phyloP scores from a whole-genome alignment of 1,140 invertebrate species.

The Drosophila parvula region DNA sequence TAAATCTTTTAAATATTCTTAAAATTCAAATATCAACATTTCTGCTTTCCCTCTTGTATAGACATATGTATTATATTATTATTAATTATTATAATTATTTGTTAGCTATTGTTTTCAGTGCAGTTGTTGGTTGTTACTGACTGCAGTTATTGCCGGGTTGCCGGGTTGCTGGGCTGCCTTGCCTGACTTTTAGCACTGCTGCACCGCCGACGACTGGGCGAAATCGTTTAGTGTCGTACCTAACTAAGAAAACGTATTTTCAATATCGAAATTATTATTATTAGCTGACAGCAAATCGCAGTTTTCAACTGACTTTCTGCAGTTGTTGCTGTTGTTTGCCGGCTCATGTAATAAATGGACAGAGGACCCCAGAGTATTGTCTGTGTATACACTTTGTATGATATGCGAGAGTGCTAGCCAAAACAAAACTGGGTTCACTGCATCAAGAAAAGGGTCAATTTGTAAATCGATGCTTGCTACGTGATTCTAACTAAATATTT shows the following conservation, averaged over 20 bases:
- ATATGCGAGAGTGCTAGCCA: conserved; percentile 62
- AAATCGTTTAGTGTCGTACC: conserved; percentile 82
- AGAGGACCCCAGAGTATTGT: conserved; percentile 52
- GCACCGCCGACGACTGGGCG: conserved; percentile 63
- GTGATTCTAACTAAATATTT: background rate
- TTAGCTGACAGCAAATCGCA: conserved; percentile 83
- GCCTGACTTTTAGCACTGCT: conserved; percentile 77
- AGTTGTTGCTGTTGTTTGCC: conserved; percentile 55
- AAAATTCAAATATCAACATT: background rate
- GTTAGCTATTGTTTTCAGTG: background rate
- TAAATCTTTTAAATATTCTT: background rate
- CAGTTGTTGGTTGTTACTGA: conserved; percentile 17
- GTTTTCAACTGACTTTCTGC: conserved; percentile 72
- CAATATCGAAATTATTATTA: conserved; percentile 84
- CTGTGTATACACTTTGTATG: conserved; percentile 73
- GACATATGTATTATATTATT: background rate
- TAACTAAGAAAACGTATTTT: conserved; percentile 83
- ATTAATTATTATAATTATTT: background rate
- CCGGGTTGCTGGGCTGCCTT: conserved; percentile 36
- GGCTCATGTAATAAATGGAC: conserved; percentile 81
- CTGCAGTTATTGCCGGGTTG: conserved; percentile 8
- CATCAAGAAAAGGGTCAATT: conserved; percentile 25
- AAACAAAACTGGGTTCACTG: conserved; percentile 51
- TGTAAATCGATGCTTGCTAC: conserved; percentile 6
- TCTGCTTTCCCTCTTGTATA: background rate